A percentile compares a stretch with the other conserved stretches of the same genome.
These are phyloP conservation scores for Crepidodera aurea DNA, from an alignment of 2,888 invertebrate genomes.

Conservation along the genomic window DNA sequence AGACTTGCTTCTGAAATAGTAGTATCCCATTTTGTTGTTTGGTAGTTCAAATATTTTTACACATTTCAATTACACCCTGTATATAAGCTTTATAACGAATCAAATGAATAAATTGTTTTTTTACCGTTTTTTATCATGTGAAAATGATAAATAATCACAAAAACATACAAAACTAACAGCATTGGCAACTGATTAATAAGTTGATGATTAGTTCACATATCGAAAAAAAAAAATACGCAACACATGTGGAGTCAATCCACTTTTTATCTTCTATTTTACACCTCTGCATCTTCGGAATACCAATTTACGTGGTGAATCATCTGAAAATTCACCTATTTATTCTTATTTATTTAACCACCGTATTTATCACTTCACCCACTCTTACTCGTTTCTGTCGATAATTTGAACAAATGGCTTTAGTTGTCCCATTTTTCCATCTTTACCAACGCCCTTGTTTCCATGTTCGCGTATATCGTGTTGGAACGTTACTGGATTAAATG, in stretches of 20 bases:
- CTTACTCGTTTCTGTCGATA: constrained; percentile 15
- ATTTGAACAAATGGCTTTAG: constrained; percentile 23
- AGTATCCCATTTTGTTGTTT: no score
- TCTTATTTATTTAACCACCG: constrained; percentile 15
- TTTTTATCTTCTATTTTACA: constrained; percentile 5
- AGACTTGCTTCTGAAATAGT: no score
- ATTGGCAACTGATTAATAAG: no score
- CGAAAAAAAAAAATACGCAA: neutral
- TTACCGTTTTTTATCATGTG: no score
- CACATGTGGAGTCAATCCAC: neutral
- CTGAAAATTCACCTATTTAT: constrained; percentile 21
- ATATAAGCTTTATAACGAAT: no score
- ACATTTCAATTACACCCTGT: no score
- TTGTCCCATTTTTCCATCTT: constrained; percentile 15
- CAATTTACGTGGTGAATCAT: constrained; percentile 27
- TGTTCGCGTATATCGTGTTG: constrained; percentile 9
- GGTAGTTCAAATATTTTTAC: no score
- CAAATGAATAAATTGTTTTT: no score
- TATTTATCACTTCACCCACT: constrained; percentile 33
- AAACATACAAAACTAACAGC: no score
- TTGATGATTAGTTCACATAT: no score
- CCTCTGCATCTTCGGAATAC: constrained; percentile 12
- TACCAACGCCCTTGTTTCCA: constrained; percentile 17
- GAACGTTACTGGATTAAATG: neutral
- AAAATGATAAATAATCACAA: no score